A percentile compares a stretch with the other conserved stretches of the same genome.
Conservation (phyloP, 2,113 vertebrate species). For the Myotis brandtii region DNA sequence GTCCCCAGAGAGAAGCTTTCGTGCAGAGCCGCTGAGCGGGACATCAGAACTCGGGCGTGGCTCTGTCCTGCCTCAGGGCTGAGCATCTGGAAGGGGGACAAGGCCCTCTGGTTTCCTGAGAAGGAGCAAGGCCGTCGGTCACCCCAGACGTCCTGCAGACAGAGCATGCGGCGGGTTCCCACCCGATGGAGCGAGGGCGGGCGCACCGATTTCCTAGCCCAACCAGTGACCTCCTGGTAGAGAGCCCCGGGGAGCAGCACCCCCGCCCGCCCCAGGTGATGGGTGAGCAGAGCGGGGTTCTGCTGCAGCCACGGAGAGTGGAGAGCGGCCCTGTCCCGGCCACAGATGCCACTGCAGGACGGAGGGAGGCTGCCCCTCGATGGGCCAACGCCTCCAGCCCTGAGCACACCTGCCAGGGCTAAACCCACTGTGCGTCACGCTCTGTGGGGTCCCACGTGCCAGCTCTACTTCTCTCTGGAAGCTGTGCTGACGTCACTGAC, state of each 20-base stretch:
- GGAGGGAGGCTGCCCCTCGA: no score
- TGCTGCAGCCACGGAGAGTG: background rate
- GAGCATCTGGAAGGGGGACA: background rate
- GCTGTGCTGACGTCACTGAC: background rate
- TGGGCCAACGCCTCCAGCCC: background rate
- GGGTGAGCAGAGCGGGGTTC: no score
- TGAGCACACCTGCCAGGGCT: background rate
- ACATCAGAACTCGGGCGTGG: background rate
- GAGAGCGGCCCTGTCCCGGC: background rate
- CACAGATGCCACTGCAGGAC: no score
- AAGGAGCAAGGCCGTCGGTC: background rate
- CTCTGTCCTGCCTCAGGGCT: background rate
- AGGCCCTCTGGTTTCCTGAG: background rate
- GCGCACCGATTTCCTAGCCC: background rate
- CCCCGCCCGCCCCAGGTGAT: no score
- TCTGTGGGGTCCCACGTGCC: background rate
- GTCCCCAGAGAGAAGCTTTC: background rate
- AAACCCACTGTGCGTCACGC: background rate
- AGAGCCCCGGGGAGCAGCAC: background rate
- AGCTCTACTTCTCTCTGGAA: background rate
- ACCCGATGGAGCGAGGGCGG: rapidly evolving
- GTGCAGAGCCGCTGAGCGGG: background rate
- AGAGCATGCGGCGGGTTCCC: rapidly evolving
- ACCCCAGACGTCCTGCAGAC: background rate
- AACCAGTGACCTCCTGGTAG: rapidly evolving